Evolutionary conservation across 2,888 invertebrate genomes (phyloP).

Genomic region (Apomyelois bistriatella): DNA sequence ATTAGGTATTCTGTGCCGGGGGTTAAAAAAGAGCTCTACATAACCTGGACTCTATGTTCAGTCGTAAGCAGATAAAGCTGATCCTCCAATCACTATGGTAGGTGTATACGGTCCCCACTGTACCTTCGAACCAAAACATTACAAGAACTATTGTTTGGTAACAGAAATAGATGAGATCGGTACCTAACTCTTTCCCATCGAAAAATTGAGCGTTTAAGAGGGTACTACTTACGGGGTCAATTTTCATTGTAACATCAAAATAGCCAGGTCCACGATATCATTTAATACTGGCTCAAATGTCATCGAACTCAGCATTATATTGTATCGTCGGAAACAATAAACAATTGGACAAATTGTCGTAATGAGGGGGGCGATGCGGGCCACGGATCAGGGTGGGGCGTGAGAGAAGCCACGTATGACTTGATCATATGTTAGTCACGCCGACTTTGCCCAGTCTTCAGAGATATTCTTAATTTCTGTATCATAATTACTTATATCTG

Average conservation of each 20-base stretch:
- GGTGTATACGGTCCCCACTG: too few relatives aligned
- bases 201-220: background rate
- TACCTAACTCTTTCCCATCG: too few relatives aligned
- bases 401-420: background rate
- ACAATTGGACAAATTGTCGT: slow-evolving; percentile 8
- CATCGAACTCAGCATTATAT: background rate
- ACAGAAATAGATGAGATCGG: too few relatives aligned
- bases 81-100: too few relatives aligned
- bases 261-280: background rate
- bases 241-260: background rate
- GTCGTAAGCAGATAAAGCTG: too few relatives aligned
- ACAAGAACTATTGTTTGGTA: too few relatives aligned
- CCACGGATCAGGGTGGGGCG: background rate
- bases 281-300: background rate
- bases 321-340: background rate
- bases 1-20: background rate
- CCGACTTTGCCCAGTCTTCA: too few relatives aligned
- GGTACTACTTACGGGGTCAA: background rate
- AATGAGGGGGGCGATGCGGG: slow-evolving; percentile 6
- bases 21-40: too few relatives aligned
- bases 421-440: background rate
- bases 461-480: too few relatives aligned
- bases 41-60: too few relatives aligned
- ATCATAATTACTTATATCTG: too few relatives aligned
- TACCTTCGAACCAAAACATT: too few relatives aligned